Evolutionary conservation across 2,888 invertebrate species (phyloP).

Genomic region (Ferrisia virgata): DNA sequence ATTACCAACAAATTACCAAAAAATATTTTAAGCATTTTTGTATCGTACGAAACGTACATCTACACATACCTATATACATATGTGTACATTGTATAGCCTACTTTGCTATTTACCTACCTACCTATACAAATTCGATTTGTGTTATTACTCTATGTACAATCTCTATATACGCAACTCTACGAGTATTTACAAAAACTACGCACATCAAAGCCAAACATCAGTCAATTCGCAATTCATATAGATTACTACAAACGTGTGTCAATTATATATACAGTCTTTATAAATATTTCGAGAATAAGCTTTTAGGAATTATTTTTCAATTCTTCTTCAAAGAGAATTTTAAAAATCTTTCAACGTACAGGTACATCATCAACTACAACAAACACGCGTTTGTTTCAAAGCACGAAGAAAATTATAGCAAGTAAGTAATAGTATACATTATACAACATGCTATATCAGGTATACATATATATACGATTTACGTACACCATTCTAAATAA

Average conservation of each 20-base stretch:
- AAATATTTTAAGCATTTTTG: constrained; percentile 33
- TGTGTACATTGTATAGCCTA: too few species aligned
- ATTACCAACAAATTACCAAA: constrained; percentile 39
- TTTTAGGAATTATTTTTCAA: neutral
- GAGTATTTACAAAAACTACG: neutral
- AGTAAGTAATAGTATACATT: too few species aligned
- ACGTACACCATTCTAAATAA: too few species aligned
- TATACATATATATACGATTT: too few species aligned
- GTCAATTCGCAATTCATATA: neutral
- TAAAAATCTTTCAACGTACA: neutral
- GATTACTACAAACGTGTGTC: neutral
- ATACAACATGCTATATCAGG: too few species aligned
- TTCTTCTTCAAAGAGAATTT: neutral
- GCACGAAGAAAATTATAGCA: neutral
- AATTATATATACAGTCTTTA: neutral
- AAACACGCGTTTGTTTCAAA: neutral
- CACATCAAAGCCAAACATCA: constrained; percentile 7
- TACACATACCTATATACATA: neutral
- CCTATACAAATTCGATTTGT: neutral
- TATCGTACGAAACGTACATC: neutral
- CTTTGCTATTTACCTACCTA: too few species aligned
- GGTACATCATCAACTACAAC: neutral
- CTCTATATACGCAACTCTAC: neutral
- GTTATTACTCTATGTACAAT: too few species aligned
- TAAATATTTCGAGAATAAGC: neutral